Base-by-base conservation (phyloP, 1,140 invertebrate genomes). In the Brachionus sp. region DNA sequence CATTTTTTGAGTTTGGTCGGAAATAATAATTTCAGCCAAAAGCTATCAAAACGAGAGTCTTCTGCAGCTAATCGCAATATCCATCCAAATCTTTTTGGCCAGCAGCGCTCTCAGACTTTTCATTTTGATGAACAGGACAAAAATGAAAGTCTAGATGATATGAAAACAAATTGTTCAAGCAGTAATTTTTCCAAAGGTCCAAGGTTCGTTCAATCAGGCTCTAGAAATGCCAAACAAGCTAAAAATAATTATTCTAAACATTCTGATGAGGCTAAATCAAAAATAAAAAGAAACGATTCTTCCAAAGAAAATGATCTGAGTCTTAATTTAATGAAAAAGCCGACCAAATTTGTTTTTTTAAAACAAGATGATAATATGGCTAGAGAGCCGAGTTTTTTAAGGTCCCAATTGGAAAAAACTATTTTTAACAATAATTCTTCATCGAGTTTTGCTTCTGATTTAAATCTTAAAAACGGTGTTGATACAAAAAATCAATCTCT, bases 1-100 rank as follows among this genome's bases (percentile, higher is more conserved):
- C 42, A 73, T 42, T 75, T 75, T 75, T 75, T 75, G 29, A 75
- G 39, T n/a, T 13, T 75, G 23, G 39, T 75, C 19, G 70, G 70
- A 19, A 75, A 44, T 46, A 75, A 46, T 25, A 75, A 33, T 13
- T 75, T 75, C 37, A 19, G 16, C n/a, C 66, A 70, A 70, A 70
- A 70, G 19, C 35, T 37, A 9, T 39, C 37, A 13, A 70, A 70
- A 70, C 66, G 66, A 44, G 66, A 70, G 6, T 1, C 12, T 23
- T 70, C 35, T 16, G 35, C 66, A 4, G 12, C 35, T 12, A 70
- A 16, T 70, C 29, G 35, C 4, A 37, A 4, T 33, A 5, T 39
- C 39, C 66, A 70, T 16, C 16, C 66, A 39, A 33, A 70, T 2
- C 35, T 70, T n/a, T 70, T 70, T 44, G 16, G 33, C 6, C 66